These are phyloP conservation scores for Phyto melanocephala DNA, from an alignment of 2,888 invertebrate genomes.

Conservation along the genomic window DNA sequence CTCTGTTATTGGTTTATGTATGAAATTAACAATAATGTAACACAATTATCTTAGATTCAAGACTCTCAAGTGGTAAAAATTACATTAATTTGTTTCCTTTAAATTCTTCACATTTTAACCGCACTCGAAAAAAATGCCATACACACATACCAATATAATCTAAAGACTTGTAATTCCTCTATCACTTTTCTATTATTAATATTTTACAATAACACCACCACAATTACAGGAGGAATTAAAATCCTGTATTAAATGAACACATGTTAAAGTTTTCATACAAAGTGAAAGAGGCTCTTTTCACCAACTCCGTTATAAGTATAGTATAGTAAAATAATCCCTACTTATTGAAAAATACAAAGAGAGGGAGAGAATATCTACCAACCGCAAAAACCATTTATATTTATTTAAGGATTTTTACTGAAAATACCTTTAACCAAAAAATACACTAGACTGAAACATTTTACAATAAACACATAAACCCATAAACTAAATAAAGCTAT, in stretches of 20 bases:
- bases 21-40: no score
- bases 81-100: no score
- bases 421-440: constrained; percentile 25
- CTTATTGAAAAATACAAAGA: neutral
- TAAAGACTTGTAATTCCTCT: neutral
- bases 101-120: no score
- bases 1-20: no score
- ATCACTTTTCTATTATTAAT: neutral
- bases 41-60: no score
- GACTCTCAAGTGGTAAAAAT: no score
- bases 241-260: neutral
- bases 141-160: no score
- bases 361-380: neutral
- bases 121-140: no score
- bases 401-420: constrained; percentile 28
- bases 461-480: neutral
- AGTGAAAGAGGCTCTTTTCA: neutral
- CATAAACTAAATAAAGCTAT: no score
- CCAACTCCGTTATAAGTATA: neutral
- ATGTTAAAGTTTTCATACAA: neutral
- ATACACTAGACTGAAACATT: neutral
- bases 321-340: constrained; percentile 19
- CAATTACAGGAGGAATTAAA: neutral
- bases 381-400: constrained; percentile 40
- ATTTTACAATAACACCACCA: neutral